Conservation (phyloP, 2,113 vertebrate species). For the Microtus ochrogaster region DNA sequence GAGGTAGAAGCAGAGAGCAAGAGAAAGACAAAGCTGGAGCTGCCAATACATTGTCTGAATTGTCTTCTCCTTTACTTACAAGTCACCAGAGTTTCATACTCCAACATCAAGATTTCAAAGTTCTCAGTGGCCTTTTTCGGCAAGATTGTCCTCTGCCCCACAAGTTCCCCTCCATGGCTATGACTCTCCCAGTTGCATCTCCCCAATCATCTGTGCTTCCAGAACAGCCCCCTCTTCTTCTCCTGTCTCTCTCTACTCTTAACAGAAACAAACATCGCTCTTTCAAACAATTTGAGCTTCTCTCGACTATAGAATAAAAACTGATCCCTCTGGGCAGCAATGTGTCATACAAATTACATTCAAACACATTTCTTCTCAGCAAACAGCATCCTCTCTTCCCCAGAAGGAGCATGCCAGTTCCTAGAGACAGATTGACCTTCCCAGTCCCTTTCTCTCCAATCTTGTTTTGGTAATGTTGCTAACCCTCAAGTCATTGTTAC, state of each 20-base stretch:
- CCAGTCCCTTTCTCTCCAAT: background rate
- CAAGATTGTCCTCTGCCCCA: background rate
- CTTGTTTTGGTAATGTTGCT: background rate
- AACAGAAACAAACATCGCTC: background rate
- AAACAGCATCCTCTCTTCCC: background rate
- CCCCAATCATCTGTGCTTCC: background rate
- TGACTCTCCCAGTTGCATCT: background rate
- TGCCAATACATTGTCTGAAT: background rate
- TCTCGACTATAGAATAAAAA: background rate
- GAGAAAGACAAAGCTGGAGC: background rate
- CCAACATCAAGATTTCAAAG: background rate
- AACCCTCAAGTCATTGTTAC: background rate
- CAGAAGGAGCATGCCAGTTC: background rate
- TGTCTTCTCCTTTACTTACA: background rate
- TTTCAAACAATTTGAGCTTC: background rate
- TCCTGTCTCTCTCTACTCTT: background rate
- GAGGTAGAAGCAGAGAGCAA: background rate
- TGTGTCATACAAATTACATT: background rate
- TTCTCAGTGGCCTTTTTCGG: background rate
- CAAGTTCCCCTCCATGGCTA: accelerated
- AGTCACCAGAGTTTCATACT: background rate
- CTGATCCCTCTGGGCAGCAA: background rate
- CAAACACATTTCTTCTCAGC: background rate
- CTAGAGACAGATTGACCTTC: background rate
- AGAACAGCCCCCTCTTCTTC: background rate